Base-by-base conservation (phyloP, 92 coral and sea anemone species). In the Phymanthus crucifer region DNA sequence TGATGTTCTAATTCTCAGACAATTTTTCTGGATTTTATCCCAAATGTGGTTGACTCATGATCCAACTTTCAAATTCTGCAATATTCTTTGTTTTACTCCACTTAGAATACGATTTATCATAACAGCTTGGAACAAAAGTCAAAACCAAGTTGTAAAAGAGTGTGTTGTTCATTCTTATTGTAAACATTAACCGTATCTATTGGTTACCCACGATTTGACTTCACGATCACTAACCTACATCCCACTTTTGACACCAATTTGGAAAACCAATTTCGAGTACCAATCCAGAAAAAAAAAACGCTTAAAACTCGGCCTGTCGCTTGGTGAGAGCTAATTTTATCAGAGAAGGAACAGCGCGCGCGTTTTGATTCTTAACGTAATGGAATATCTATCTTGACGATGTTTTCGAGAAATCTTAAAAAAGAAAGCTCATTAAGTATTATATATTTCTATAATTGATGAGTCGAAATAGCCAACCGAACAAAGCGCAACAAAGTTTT, bases 121-220 rank as follows among this genome's bases (percentile, higher is more conserved):
- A 61, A 61, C 68, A 61, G 13, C 14, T 7, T 6, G 32, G 23
- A 61, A 61, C 16, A 17, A 27, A 61, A 61, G 68, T 61, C 33
- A 27, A 61, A 61, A 61, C 68, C 34, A 26, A 14, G 26, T 6
- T 50, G 57, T n/a, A 23, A 32, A n/a, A 29, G 68, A 61, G 68
- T 8, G 2, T 61, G 68, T 61, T 61, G 35, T 61, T 61, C 68
- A 61, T 61, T 27, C 68, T 61, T 61, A 24, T 61, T 27, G 68
- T 61, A 61, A 61, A 61, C 68, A 61, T 27, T 1, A 27, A 33
- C 34, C 13, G 68, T 61, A 24, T 61, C 68, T 61, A 24, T 61
- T 61, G 68, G 34, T 17, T 26, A 61, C 68, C 1, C 4, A 11
- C 68, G 26, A 24, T 54, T 54, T n/a, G 4, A 54, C 64, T 21